A percentile compares a stretch with the other conserved stretches of the same genome.
Evolutionary conservation across 1,140 invertebrate genomes (phyloP).

Genomic region (Neodiprion pinetum): DNA sequence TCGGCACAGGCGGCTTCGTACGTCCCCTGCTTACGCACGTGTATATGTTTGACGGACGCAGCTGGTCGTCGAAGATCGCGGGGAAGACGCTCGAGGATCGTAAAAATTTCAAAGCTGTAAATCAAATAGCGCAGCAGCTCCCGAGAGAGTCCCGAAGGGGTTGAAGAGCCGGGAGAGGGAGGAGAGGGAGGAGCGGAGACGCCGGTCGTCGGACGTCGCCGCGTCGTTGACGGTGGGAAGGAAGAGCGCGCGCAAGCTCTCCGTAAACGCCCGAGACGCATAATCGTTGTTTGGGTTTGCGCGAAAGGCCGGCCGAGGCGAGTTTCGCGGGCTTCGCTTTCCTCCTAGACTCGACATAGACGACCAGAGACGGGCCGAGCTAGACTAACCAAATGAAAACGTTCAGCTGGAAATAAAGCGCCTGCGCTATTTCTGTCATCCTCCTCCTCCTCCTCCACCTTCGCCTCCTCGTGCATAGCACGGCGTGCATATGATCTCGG

Average conservation of each 20-base stretch:
- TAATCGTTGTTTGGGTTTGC: not conserved
- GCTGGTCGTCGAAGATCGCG: no score
- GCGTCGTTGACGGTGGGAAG: not conserved
- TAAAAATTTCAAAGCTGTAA: not conserved
- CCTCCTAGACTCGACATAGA: not conserved
- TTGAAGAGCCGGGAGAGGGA: not conserved
- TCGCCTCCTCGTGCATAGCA: no score
- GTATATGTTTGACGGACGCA: no score
- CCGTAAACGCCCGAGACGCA: not conserved
- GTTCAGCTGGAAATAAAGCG: not conserved
- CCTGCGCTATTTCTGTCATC: not conserved
- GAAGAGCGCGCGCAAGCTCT: not conserved
- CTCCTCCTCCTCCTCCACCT: no score
- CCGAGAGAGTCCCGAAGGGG: not conserved
- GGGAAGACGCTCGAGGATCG: not conserved
- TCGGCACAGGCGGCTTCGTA: no score
- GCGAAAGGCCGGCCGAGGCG: not conserved
- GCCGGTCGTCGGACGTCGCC: constrained; percentile 15
- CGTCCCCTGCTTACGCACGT: no score
- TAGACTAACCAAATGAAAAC: not conserved
- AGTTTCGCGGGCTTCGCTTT: not conserved
- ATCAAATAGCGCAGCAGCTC: not conserved
- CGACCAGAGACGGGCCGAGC: not conserved
- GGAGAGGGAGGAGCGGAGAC: not conserved
- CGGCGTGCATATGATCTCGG: no score